Base-by-base conservation (phyloP, 2,113 vertebrate genomes). In the Corydoras maculifer region DNA sequence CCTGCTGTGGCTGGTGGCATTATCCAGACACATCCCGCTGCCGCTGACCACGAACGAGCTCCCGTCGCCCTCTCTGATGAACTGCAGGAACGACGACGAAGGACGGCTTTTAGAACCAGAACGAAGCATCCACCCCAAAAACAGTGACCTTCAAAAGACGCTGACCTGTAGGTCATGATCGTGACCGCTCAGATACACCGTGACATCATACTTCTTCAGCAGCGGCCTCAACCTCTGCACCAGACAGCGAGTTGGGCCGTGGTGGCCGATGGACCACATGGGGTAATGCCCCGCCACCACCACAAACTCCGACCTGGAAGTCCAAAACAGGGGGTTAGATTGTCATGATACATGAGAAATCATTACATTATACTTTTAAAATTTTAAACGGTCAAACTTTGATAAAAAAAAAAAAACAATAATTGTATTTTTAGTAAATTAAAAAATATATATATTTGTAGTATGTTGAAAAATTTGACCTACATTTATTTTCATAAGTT, bases 251-350 rank as follows among this genome's bases (percentile, higher is more conserved):
- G 87, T 87, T 3, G 86, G 86, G 18, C 87, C 87, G 7, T 88
- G 87, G 67, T 88, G 68, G 5, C 87, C 86, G 2, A 88, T 83
- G n/a, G 86, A 88, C 87, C 86, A 87, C 9, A 89, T 83, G 1
- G 87, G 86, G 68, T 87, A 89, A 51, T 89, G 87, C 49, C 86
- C 86, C 14, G 84, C 86, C 51, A 87, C 86, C 53, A 88, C 43
- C 1, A 88, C 71, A 59, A 81, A 89, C 48, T 87, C 86, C 35
- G 87, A 85, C 80, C 86, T 89, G 68, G 7, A 29, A 74, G 4
- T 25, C 2, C 18, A 9, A 29, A 64, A 15, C 11, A 65, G 1
- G 58, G 30, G 57, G 12, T 13, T 48, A 29, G 12, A 12, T 6
- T 68, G 30, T 25, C 18, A 25, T 25, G 18, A 25, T 25, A 25